Base-by-base conservation (phyloP, 2,888 invertebrate genomes). In the Acleris cristana region DNA sequence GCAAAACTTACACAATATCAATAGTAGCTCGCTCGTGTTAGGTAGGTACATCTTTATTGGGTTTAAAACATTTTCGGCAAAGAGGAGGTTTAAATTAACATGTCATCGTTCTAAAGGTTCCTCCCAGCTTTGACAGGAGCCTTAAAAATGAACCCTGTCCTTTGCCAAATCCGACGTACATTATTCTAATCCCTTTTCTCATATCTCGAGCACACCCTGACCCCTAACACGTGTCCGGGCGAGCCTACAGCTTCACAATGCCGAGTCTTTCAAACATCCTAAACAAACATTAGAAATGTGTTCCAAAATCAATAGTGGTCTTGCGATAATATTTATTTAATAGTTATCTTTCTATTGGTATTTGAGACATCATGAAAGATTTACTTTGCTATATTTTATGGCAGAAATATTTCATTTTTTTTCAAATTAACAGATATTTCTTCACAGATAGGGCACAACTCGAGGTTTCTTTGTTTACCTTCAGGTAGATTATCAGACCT, bases 281-380 rank as follows among this genome's bases (percentile, higher is more conserved):
- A 78, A 75, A 65, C 65, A 74, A 76, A 78, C 73, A 74, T 70
- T 63, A 52, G 70, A 72, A 74, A 69, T 70, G 72, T 70, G 65
- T 69, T 71, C 69, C 69, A 73, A 72, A 74, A 74, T 71, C 71
- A 74, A 77, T 74, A 74, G 72, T 70, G 65, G 64, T 64, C 71
- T 70, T 64, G 12, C 65, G 63, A 60, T 67, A 71, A 72, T 74
- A 73, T 76, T 76, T 76, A 69, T 59, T 57, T 64, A 72, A 56
- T 60, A 58, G 70, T 73, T 70, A 73, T 60, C 69, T 69, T 58
- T 62, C 57, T 63, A 49, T n/a, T n/a, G n/a, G n/a, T 63, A 40
- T 63, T 67, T 57, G 66, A 54, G 63, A 63, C 40, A 57, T 66
- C 56, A 40, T 26, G 45, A 21, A 66, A n/a, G 65, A 51, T 65